These are phyloP conservation scores for Falco peregrinus DNA, from an alignment of 2,797 vertebrate genomes.

Conservation along the genomic window DNA sequence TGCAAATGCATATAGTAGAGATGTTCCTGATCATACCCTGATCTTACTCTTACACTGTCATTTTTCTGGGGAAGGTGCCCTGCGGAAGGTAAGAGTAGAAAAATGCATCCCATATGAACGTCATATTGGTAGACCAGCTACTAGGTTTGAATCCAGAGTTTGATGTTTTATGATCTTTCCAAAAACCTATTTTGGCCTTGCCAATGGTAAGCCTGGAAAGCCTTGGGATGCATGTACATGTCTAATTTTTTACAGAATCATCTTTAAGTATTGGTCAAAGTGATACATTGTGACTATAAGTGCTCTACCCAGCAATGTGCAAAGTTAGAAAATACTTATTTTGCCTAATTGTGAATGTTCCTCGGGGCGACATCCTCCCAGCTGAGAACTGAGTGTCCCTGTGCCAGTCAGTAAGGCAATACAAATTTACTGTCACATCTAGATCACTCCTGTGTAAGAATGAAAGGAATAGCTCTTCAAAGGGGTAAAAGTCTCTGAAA, in stretches of 20 bases:
- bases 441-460: neutral
- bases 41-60: neutral
- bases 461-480: neutral
- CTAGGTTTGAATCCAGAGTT: neutral
- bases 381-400: neutral
- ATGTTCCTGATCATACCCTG: neutral
- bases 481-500: neutral
- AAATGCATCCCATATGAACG: neutral
- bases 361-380: neutral
- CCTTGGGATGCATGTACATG: rapidly evolving
- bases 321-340: neutral
- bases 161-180: neutral
- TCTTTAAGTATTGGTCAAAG: neutral
- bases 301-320: neutral
- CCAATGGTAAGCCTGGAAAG: neutral
- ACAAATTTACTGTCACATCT: neutral
- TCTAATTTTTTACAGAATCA: neutral
- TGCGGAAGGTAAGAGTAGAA: neutral
- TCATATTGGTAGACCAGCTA: neutral
- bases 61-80: neutral
- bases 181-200: neutral
- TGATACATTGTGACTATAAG: neutral
- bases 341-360: neutral
- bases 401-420: neutral
- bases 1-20: neutral